Percentiles rank a stretch among this genome's conserved stretches.
phyloP scores from a whole-genome alignment of 1,140 invertebrate genomes.

The Helicoverpa zea region DNA sequence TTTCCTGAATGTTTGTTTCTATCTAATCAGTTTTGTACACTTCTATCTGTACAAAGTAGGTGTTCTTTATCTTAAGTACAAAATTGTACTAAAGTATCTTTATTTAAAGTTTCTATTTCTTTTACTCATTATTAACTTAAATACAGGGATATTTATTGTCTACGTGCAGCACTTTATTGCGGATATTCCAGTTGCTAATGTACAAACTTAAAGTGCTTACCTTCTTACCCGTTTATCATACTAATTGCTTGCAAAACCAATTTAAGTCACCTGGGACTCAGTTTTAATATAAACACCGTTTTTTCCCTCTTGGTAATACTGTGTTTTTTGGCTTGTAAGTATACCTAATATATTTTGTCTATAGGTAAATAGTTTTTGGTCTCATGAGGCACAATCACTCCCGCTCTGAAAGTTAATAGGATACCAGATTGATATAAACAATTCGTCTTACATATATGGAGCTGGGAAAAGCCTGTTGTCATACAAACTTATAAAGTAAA shows the following conservation, averaged over 20 bases:
- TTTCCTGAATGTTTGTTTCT: no score
- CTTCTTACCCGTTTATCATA: neutral
- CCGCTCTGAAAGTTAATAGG: constrained; percentile 1
- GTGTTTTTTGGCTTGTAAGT: neutral
- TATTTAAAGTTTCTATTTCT: no score
- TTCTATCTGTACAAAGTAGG: no score
- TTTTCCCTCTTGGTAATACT: no score
- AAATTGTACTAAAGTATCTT: no score
- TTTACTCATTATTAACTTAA: no score
- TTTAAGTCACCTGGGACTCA: neutral
- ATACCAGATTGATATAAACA: constrained; percentile 12
- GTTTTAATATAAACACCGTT: neutral
- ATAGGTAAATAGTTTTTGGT: neutral
- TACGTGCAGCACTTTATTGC: neutral
- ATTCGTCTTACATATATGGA: neutral
- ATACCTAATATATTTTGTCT: neutral
- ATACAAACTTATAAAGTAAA: neutral
- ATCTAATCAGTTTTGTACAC: no score
- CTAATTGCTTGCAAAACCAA: neutral
- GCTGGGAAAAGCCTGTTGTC: neutral
- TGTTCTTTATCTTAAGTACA: no score
- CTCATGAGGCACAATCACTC: constrained; percentile 10
- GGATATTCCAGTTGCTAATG: neutral
- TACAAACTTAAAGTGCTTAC: neutral
- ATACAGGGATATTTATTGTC: neutral